phyloP scores from a whole-genome alignment of 1,140 invertebrate species.

The Hypothenemus hampei region DNA sequence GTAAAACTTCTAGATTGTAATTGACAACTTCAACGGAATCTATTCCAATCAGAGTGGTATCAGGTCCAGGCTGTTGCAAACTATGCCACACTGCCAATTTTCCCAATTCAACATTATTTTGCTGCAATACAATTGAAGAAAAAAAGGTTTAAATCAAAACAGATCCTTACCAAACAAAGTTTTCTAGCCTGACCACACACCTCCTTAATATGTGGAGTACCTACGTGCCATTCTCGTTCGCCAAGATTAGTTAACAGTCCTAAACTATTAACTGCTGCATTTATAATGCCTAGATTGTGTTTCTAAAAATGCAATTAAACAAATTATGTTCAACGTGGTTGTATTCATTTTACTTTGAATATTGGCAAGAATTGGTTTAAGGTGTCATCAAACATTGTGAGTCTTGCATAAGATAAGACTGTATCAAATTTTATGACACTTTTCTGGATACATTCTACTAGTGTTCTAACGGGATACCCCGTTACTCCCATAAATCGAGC shows the following conservation, averaged over 20 bases:
- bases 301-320: constrained; percentile 16
- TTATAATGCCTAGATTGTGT: constrained; percentile 68
- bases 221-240: constrained; percentile 82
- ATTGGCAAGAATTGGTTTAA: constrained; percentile 67
- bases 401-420: constrained; percentile 73
- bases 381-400: constrained; percentile 73
- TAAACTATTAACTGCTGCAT: constrained; percentile 75
- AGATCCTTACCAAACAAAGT: constrained; percentile 27
- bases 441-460: constrained; percentile 68
- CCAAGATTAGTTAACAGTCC: constrained; percentile 73
- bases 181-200: constrained; percentile 55
- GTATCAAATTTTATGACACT: constrained; percentile 64
- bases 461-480: constrained; percentile 72
- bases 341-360: constrained; percentile 68
- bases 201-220: constrained; percentile 60
- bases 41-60: constrained; percentile 66
- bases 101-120: constrained; percentile 60
- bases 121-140: constrained; percentile 41
- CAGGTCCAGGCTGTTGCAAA: constrained; percentile 54
- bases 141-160: neutral
- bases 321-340: neutral
- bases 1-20: constrained; percentile 56
- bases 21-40: constrained; percentile 55
- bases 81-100: constrained; percentile 66
- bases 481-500: constrained; percentile 80